Base-by-base conservation (phyloP, 1,140 invertebrate species). In the Littorina saxatilis region DNA sequence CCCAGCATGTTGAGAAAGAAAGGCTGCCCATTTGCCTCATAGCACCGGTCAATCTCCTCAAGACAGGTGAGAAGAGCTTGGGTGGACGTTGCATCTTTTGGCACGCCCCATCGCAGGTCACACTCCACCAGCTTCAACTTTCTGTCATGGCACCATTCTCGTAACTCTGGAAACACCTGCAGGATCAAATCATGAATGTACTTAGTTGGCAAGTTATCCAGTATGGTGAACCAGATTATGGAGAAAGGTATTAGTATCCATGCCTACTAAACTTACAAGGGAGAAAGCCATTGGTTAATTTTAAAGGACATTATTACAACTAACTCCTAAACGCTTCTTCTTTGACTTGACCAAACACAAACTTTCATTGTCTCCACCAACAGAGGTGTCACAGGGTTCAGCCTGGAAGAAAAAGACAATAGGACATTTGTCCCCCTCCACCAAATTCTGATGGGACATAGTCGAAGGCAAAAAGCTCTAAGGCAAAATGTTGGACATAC, bases 81-180 rank as follows among this genome's bases (percentile, higher is more conserved):
- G 2, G 80, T 80, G 20, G 86, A 88, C 2, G 89, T 88, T 1
- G 89, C 83, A 77, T 92, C 91, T 50, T 87, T 88, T 20, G 91
- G 91, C 23, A 92, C 87, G 17, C 92, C 92, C 91, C 92, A 92
- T 40, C 92, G 86, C 55, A 92, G 79, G 83, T 92, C 91, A 88
- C 91, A 92, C 70, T 92, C 92, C 32, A 91, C 82, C 20, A 92
- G 81, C 29, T 88, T 86, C 15, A 92, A 61, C 43, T 86, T 85
- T 40, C 88, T 75, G 7, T 87, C 82, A 47, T 88, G 86, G 83
- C 90, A 91, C 91, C 91, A 92, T 83, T 92, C 91, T 72, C 90
- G 84, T 52, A 92, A 80, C 70, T 91, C 90, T 35, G 91, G 92
- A 85, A 92, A 92, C 23, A 92, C 90, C 91, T 92, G 50, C 9